Conservation (phyloP, 2,113 vertebrate species). For the Elgaria multicarinata region DNA sequence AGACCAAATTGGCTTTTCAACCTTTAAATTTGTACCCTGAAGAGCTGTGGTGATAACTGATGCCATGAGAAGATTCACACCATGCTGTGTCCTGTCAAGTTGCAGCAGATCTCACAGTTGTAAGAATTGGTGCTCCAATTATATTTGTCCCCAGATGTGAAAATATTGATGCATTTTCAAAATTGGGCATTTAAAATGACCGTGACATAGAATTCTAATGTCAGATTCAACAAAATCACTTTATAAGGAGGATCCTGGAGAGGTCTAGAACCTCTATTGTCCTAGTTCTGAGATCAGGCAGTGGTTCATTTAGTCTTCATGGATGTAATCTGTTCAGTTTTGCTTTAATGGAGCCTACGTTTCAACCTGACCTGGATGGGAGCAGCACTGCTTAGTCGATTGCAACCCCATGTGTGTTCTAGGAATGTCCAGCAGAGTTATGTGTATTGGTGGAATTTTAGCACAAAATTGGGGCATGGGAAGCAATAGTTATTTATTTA, state of each 20-base stretch:
- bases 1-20: neutral
- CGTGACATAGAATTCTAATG: neutral
- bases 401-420: neutral
- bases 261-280: neutral
- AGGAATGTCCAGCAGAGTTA: neutral
- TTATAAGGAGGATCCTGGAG: neutral
- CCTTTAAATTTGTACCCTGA: too few species aligned
- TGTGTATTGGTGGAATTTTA: neutral
- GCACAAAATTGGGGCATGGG: neutral
- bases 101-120: neutral
- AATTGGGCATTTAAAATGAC: neutral
- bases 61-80: neutral
- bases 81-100: neutral
- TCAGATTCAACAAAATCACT: neutral
- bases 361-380: neutral
- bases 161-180: neutral
- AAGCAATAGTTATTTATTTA: neutral
- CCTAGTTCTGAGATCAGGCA: constrained; percentile 8
- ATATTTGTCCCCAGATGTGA: neutral
- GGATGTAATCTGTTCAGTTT: neutral
- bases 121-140: neutral
- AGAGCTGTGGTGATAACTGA: neutral
- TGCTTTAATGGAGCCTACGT: neutral
- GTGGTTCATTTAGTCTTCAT: neutral
- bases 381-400: neutral